Evolutionary conservation across 2,888 invertebrate species (phyloP).

Genomic region (Yponomeuta cagnagella): DNA sequence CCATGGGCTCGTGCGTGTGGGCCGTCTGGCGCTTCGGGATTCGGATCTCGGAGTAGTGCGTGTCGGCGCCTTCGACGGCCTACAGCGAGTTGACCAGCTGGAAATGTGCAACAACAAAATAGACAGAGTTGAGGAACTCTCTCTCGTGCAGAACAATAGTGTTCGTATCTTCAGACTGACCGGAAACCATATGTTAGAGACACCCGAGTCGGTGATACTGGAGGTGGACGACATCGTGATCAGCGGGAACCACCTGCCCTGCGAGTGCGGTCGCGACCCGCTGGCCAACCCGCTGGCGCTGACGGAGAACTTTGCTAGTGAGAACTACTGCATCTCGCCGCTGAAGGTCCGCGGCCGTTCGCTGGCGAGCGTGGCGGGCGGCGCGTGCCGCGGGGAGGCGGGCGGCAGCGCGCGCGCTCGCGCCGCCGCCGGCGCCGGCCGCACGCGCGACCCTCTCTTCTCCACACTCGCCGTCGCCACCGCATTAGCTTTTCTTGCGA

Average conservation of each 20-base stretch:
- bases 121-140: slow-evolving; percentile 85
- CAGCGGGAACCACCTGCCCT: slow-evolving; percentile 88
- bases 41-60: slow-evolving; percentile 86
- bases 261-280: slow-evolving; percentile 89
- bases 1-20: slow-evolving; percentile 84
- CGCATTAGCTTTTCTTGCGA: slow-evolving; percentile 53
- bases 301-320: slow-evolving; percentile 79
- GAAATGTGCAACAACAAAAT: slow-evolving; percentile 91
- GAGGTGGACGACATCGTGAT: slow-evolving; percentile 83
- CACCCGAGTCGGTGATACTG: slow-evolving; percentile 83
- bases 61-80: slow-evolving; percentile 84
- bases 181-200: slow-evolving; percentile 89
- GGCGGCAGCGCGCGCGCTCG: slow-evolving; percentile 54
- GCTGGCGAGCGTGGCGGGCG: slow-evolving; percentile 74
- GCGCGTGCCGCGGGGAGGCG: slow-evolving; percentile 58
- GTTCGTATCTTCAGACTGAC: slow-evolving; percentile 83
- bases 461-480: slow-evolving; percentile 43
- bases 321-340: slow-evolving; percentile 91
- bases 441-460: slow-evolving; percentile 32
- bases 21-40: slow-evolving; percentile 85
- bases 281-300: slow-evolving; percentile 85
- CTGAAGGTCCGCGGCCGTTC: slow-evolving; percentile 87
- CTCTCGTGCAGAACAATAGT: slow-evolving; percentile 81
- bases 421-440: slow-evolving; percentile 43
- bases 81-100: slow-evolving; percentile 81